A percentile compares a stretch with the other conserved stretches of the same genome.
These are phyloP conservation scores for Latrodectus hesperus DNA, from an alignment of 2,888 invertebrate species.

Conservation along the genomic window DNA sequence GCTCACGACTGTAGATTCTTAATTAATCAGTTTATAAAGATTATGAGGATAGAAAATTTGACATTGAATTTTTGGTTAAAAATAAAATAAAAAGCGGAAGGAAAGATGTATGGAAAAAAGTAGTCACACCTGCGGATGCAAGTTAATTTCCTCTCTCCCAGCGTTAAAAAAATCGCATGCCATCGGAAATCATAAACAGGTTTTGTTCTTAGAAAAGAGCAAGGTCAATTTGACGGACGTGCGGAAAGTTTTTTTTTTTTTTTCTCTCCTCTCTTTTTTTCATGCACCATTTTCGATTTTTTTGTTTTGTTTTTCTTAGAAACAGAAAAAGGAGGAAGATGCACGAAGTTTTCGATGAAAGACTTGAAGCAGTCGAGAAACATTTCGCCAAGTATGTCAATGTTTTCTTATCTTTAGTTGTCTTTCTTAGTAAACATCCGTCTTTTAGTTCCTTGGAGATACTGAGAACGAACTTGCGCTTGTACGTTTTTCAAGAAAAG, in stretches of 20 bases:
- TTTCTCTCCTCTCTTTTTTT: too few relatives aligned
- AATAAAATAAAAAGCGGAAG: neutral
- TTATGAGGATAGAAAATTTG: too few relatives aligned
- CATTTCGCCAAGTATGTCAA: neutral
- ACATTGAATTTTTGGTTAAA: too few relatives aligned
- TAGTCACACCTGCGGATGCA: conserved; percentile 35
- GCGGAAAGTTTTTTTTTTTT: neutral
- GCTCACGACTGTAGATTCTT: too few relatives aligned
- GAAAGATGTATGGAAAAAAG: neutral
- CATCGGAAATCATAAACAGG: conserved; percentile 28
- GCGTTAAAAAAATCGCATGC: conserved; percentile 15
- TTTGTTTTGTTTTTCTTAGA: conserved; percentile 3
- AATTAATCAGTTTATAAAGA: too few relatives aligned
- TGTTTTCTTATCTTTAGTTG: neutral
- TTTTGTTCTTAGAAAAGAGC: conserved; percentile 22
- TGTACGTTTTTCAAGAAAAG: too few relatives aligned
- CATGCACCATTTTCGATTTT: too few relatives aligned
- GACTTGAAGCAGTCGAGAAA: neutral
- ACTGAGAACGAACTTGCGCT: too few relatives aligned
- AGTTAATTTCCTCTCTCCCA: conserved; percentile 34
- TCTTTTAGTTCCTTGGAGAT: neutral
- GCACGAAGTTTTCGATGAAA: conserved; percentile 12
- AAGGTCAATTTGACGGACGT: conserved; percentile 13
- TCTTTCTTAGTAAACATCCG: conserved; percentile 2
- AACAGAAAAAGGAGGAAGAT: conserved; percentile 30